A percentile compares a stretch with the other conserved stretches of the same genome.
These are phyloP conservation scores for Blennius ocellaris DNA, from an alignment of 2,113 vertebrate genomes.

Conservation along the genomic window DNA sequence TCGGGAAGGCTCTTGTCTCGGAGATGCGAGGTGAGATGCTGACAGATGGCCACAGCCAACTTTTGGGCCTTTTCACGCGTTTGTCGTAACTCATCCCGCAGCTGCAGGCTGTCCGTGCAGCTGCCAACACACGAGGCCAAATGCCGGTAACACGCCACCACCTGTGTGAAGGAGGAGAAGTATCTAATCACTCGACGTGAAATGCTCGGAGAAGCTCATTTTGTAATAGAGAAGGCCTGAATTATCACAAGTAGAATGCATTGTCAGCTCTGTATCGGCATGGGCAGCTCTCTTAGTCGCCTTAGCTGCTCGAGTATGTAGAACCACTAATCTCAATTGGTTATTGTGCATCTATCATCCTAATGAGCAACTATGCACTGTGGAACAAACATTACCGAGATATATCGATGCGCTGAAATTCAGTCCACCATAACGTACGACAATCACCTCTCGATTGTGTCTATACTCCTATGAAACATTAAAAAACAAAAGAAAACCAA, in stretches of 20 bases:
- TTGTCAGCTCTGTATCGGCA: too few species aligned
- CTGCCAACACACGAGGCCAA: conserved; percentile 84
- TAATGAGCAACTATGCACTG: not conserved
- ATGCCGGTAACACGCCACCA: conserved; percentile 85
- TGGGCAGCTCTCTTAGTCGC: not conserved
- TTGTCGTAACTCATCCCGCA: conserved; percentile 81
- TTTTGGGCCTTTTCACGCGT: conserved; percentile 81
- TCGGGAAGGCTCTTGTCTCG: conserved; percentile 79
- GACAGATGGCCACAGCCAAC: conserved; percentile 68
- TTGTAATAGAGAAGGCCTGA: too few species aligned
- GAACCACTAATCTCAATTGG: conserved; percentile 20
- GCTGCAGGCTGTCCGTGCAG: conserved; percentile 78
- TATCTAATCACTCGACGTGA: too few species aligned
- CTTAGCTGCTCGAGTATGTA: not conserved
- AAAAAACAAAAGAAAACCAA: not conserved
- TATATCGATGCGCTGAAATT: too few species aligned
- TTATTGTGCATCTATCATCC: not conserved
- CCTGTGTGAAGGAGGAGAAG: conserved; percentile 60
- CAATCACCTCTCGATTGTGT: too few species aligned
- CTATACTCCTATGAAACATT: not conserved
- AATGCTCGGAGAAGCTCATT: too few species aligned
- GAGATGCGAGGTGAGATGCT: conserved; percentile 79
- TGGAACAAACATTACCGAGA: not conserved
- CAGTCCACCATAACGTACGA: too few species aligned
- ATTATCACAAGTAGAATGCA: too few species aligned